Evolutionary conservation across 2,113 vertebrate species (phyloP), one percentile per base, ranked within the genome.

Genomic region (Turnix velox): DNA sequence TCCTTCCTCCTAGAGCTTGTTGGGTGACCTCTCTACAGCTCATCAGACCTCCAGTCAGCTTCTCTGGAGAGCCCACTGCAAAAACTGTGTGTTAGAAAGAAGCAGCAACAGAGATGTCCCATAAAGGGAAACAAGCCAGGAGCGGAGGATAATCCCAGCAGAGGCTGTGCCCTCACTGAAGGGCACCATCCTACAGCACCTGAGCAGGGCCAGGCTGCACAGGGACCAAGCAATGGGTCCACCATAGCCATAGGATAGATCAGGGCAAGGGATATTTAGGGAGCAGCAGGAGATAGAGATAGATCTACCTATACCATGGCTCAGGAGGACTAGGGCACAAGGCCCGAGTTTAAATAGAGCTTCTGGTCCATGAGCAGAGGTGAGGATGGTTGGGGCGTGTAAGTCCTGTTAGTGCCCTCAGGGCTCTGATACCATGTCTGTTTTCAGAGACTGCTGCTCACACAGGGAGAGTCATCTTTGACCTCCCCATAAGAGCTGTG

Each of bases 401-500:
- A 3, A 76, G 22, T 28, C 10, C 23, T n/a, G 3, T n/a, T 10
- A 18, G 39, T 40, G 63, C 15, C 35, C 19, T 37, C 37, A 40
- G 59, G 25, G 10, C 19, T 75, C 31, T 49, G n/a, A 35, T 1
- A 40, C 7, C 9, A 5, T 1, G 0, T 11, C 59, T 71, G 22
- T 10, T 9, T 37, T 54, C 40, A 17, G 24, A 57, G 31, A 9
- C 55, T 71, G 14, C 24, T 62, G n/a, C 33, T 58, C 30, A 27
- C 12, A 8, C 10, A 7, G 63, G 19, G 35, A 73, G 13, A 77
- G 27, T 28, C 15, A 13, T 18, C 37, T 58, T 11, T 55, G 46
- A 8, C 10, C n/a, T 72, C 24, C 30, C 24, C 1, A 1, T 2
- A 69, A 43, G 8, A 48, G 11, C 25, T 28, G 23, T 1, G 2